phyloP scores from a whole-genome alignment of 2,888 invertebrate genomes.

The Sesia bembeciformis region DNA sequence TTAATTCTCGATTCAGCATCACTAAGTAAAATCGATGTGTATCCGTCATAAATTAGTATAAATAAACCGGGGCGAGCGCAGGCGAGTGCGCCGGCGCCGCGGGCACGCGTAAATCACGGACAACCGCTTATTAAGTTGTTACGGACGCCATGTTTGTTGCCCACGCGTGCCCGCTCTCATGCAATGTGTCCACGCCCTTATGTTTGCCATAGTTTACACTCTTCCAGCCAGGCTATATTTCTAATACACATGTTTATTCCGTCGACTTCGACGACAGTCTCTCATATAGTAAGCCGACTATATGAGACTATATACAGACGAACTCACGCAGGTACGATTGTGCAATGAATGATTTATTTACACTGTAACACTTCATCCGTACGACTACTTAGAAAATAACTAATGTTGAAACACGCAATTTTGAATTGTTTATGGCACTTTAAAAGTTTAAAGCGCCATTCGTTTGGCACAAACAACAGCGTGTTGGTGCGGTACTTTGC shows the following conservation, averaged over 20 bases:
- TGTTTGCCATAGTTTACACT: slow-evolving; percentile 39
- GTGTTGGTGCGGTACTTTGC: background rate
- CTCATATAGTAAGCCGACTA: background rate
- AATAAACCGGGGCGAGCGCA: slow-evolving; percentile 44
- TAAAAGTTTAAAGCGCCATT: background rate
- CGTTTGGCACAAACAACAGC: background rate
- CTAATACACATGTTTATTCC: background rate
- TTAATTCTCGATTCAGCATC: slow-evolving; percentile 21
- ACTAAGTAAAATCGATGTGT: slow-evolving; percentile 55
- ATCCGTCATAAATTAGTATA: slow-evolving; percentile 69
- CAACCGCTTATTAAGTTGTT: slow-evolving; percentile 73
- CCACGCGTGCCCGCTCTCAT: slow-evolving; percentile 53
- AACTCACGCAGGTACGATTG: background rate
- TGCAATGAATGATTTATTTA: background rate
- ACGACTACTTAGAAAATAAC: background rate
- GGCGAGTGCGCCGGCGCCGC: slow-evolving; percentile 64
- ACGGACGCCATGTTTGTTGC: slow-evolving; percentile 56
- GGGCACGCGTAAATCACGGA: slow-evolving; percentile 66
- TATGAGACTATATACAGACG: background rate
- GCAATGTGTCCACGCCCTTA: slow-evolving; percentile 56
- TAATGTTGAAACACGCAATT: background rate
- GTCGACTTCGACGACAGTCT: background rate
- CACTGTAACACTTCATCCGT: background rate
- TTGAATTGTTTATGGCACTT: background rate
- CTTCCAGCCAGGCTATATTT: background rate